Conservation (phyloP, 2,113 vertebrate genomes). For the Athene cunicularia region DNA sequence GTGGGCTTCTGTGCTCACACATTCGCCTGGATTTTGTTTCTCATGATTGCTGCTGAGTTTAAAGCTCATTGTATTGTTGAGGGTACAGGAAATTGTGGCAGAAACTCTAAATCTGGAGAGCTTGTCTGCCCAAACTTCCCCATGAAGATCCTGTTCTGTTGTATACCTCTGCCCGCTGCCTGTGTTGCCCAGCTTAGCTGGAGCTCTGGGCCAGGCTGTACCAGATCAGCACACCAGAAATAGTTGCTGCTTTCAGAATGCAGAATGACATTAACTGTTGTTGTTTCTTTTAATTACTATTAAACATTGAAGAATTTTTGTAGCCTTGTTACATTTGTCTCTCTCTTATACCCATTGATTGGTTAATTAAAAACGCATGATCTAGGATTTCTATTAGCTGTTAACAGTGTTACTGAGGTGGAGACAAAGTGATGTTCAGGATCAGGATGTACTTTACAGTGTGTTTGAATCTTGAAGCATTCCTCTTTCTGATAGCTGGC, state of each 20-base stretch:
- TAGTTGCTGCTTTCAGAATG: background rate
- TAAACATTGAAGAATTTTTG: background rate
- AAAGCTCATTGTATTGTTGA: background rate
- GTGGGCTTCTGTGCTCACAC: background rate
- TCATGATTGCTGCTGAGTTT: rapidly evolving
- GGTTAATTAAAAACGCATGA: background rate
- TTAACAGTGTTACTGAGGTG: background rate
- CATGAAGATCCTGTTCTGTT: background rate
- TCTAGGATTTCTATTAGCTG: background rate
- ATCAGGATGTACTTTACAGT: background rate
- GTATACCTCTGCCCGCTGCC: background rate
- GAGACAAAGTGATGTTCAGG: background rate
- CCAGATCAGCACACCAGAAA: background rate
- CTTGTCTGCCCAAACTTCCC: background rate
- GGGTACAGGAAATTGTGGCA: background rate
- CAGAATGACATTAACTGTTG: background rate
- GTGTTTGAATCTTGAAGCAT: background rate
- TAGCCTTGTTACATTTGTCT: background rate
- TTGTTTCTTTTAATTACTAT: background rate
- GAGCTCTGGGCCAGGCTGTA: background rate
- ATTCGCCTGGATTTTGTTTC: background rate
- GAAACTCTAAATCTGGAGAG: background rate
- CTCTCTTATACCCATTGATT: background rate
- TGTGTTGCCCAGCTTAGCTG: background rate
- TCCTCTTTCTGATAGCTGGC: background rate